These are phyloP conservation scores for Salpingus planirostris DNA, from an alignment of 2,888 invertebrate genomes.

Conservation along the genomic window DNA sequence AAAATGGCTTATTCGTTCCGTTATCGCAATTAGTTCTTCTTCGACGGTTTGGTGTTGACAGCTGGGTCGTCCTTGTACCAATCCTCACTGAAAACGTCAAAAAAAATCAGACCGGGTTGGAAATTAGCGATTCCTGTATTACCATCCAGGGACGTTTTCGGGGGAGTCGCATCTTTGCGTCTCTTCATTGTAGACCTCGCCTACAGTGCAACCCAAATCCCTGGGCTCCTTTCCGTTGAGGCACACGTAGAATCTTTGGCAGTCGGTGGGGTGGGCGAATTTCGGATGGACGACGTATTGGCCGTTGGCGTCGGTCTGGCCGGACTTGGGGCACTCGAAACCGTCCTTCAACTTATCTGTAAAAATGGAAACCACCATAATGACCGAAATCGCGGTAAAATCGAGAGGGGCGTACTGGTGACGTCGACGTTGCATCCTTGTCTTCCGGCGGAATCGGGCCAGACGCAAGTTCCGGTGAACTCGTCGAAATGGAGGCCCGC, in stretches of 20 bases:
- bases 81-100: conserved; percentile 58
- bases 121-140: conserved; percentile 35
- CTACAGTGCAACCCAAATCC: conserved; percentile 75
- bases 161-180: conserved; percentile 79
- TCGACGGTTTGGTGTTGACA: conserved; percentile 41
- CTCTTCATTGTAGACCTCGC: conserved; percentile 87
- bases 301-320: conserved; percentile 56
- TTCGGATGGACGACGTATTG: conserved; percentile 74
- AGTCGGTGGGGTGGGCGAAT: conserved; percentile 77
- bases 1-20: too few species aligned
- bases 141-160: conserved; percentile 87
- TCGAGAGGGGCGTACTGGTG: conserved; percentile 7
- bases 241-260: conserved; percentile 88
- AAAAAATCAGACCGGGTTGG: not conserved
- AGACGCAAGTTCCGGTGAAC: conserved; percentile 80
- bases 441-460: conserved; percentile 75
- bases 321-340: conserved; percentile 73
- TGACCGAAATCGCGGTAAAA: not conserved
- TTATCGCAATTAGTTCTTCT: too few species aligned
- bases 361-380: conserved; percentile 20
- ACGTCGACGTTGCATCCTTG: conserved; percentile 53
- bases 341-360: conserved; percentile 72
- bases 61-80: conserved; percentile 82
- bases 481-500: conserved; percentile 85
- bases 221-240: conserved; percentile 79